Percentiles rank a stretch among this genome's conserved stretches.
These are phyloP conservation scores for Araneus ventricosus DNA, from an alignment of 1,140 invertebrate species.

Conservation along the genomic window DNA sequence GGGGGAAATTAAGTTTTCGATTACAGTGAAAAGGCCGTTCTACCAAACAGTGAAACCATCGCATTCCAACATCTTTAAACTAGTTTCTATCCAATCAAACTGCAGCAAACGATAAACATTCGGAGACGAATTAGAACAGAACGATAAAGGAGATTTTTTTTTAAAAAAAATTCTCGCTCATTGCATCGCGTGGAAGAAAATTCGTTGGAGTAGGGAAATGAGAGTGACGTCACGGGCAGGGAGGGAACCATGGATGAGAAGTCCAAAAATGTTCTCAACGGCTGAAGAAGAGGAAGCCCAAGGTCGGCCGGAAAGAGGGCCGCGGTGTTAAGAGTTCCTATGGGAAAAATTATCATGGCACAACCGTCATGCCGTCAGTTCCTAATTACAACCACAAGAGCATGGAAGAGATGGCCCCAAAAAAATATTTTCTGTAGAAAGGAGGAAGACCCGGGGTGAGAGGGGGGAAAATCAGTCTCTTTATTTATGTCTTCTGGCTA, in stretches of 20 bases:
- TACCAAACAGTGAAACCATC: too few relatives aligned
- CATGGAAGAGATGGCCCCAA: constrained; percentile 48
- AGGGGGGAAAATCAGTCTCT: not conserved
- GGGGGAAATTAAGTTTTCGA: too few relatives aligned
- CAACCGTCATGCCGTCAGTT: constrained; percentile 65
- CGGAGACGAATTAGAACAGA: not conserved
- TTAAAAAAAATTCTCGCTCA: not conserved
- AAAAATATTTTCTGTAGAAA: constrained; percentile 22
- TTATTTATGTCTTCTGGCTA: constrained; percentile 20
- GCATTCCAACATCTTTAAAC: too few relatives aligned
- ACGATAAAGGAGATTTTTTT: not conserved
- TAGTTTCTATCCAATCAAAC: not conserved
- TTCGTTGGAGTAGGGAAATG: constrained; percentile 52
- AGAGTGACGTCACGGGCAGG: constrained; percentile 22
- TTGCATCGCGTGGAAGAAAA: constrained; percentile 31
- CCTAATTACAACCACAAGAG: constrained; percentile 61
- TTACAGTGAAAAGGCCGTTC: too few relatives aligned
- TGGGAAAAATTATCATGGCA: constrained; percentile 68
- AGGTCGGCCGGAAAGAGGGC: constrained; percentile 63
- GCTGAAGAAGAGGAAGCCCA: constrained; percentile 31
- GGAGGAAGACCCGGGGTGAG: not conserved
- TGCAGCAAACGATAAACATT: not conserved
- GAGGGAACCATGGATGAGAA: constrained; percentile 70
- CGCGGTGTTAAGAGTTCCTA: constrained; percentile 57
- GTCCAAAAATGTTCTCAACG: constrained; percentile 68